A percentile compares a stretch with the other conserved stretches of the same genome.
These are phyloP conservation scores for Leucoraja ocellata DNA, from an alignment of 2,797 vertebrate genomes.

Conservation along the genomic window DNA sequence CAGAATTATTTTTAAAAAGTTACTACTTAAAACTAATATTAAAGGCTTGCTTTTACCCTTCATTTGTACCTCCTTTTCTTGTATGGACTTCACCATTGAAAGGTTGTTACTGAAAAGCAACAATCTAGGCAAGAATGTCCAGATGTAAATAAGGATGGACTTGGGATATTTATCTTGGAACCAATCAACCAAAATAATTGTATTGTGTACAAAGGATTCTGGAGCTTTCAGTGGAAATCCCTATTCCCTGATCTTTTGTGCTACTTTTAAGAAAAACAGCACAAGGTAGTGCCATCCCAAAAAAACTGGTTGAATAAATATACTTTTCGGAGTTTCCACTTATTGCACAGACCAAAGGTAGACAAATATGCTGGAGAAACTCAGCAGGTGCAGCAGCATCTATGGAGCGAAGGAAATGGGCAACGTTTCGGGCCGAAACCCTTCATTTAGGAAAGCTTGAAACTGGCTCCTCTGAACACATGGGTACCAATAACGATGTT, in stretches of 20 bases:
- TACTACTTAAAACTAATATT: too few relatives aligned
- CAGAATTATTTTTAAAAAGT: too few relatives aligned
- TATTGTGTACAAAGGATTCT: not conserved
- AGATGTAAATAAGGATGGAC: not conserved
- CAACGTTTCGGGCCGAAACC: too few relatives aligned
- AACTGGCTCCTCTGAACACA: not conserved
- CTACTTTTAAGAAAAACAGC: not conserved
- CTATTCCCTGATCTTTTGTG: not conserved
- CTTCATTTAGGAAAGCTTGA: not conserved
- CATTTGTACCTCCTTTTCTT: not conserved
- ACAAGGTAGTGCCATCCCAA: not conserved
- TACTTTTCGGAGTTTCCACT: not conserved
- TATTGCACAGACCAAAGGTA: not conserved
- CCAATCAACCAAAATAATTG: not conserved
- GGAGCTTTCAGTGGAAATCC: too few relatives aligned
- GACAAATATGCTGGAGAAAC: too few relatives aligned
- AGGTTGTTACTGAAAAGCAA: not conserved
- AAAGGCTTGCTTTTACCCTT: not conserved
- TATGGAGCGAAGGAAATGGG: too few relatives aligned
- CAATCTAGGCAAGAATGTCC: not conserved
- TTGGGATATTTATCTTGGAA: too few relatives aligned
- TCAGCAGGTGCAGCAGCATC: too few relatives aligned
- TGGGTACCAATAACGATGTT: too few relatives aligned
- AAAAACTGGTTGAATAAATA: not conserved
- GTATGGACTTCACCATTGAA: not conserved